A percentile compares a stretch with the other conserved stretches of the same genome.
Evolutionary conservation across 2,113 vertebrate species (phyloP).

Genomic region (Manacus vitellinus): DNA sequence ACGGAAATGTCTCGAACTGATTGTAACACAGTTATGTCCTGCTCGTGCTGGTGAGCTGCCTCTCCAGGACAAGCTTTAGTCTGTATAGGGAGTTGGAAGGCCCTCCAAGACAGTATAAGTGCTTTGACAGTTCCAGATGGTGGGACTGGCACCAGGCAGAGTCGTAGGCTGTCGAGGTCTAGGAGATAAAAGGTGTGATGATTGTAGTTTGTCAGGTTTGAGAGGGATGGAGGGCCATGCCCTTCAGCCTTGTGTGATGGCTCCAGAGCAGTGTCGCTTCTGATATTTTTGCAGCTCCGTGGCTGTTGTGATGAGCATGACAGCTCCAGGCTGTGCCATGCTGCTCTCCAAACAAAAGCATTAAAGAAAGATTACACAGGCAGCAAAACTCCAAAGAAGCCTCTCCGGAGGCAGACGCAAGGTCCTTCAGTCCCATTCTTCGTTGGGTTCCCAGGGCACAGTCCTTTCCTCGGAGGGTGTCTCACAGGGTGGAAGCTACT

Average conservation of each 20-base stretch:
- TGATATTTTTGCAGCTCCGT: neutral
- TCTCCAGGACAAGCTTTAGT: neutral
- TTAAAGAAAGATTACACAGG: neutral
- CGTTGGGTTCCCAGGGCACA: neutral
- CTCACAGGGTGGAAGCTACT: neutral
- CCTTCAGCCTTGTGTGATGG: fast-evolving
- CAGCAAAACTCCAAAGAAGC: neutral
- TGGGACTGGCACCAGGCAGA: neutral
- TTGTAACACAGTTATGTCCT: neutral
- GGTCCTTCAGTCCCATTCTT: neutral
- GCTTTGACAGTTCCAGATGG: neutral
- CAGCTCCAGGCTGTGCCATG: neutral
- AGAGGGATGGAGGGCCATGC: fast-evolving
- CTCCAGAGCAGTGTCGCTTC: fast-evolving
- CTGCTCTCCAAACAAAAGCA: neutral
- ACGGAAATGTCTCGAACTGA: fast-evolving
- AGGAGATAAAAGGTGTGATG: neutral
- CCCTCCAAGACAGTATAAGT: neutral
- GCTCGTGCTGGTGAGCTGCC: neutral
- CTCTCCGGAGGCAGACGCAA: fast-evolving
- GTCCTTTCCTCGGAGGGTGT: neutral
- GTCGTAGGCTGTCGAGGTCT: fast-evolving
- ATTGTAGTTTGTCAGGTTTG: fast-evolving
- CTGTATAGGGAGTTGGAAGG: neutral
- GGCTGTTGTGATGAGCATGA: neutral